Evolutionary conservation across 2,113 vertebrate species (phyloP).

Genomic region (Colaptes auratus): DNA sequence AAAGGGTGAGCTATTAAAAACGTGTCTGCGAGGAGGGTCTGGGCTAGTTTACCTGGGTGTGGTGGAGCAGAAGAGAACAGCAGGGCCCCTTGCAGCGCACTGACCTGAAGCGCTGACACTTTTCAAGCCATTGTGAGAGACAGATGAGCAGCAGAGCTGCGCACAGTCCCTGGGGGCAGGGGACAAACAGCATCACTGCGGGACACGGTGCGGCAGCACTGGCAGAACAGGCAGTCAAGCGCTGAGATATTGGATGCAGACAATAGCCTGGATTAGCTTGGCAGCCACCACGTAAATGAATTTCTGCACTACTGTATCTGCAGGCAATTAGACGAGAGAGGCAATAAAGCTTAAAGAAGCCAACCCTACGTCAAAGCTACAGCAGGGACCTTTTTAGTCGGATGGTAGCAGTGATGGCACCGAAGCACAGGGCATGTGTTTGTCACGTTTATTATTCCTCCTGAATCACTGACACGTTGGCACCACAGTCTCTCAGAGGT

Average conservation of each 20-base stretch:
- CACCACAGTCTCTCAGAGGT: neutral
- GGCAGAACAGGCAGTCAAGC: neutral
- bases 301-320: neutral
- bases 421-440: neutral
- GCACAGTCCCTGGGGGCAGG: neutral
- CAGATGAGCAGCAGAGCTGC: neutral
- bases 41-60: neutral
- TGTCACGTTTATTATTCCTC: neutral
- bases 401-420: neutral
- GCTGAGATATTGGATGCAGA: neutral
- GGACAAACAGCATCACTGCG: neutral
- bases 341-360: neutral
- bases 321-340: neutral
- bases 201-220: neutral
- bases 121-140: neutral
- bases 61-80: neutral
- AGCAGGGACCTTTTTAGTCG: neutral
- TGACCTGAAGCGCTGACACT: neutral
- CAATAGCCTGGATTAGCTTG: neutral
- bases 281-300: neutral
- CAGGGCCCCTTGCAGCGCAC: neutral
- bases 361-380: neutral
- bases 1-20: neutral
- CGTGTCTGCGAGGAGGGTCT: neutral
- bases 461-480: rapidly evolving